These are phyloP conservation scores for Chaenogobius annularis DNA, from an alignment of 2,113 vertebrate genomes.

Conservation along the genomic window DNA sequence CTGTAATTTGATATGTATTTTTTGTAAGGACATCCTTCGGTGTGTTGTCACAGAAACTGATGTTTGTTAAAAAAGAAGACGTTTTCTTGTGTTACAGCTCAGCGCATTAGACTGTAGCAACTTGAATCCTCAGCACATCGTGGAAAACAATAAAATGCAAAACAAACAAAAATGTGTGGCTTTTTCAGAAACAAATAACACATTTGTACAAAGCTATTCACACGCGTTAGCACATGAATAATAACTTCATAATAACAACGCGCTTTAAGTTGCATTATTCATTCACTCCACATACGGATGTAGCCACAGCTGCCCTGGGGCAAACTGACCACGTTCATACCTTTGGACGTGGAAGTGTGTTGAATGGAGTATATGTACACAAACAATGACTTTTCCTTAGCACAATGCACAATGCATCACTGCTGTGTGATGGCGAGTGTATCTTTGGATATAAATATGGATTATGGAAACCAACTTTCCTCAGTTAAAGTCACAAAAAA, in stretches of 20 bases:
- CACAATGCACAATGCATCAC: neutral
- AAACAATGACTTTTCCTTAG: too few species aligned
- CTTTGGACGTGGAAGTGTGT: neutral
- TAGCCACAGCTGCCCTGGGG: too few species aligned
- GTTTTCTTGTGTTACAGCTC: slow-evolving; percentile 31
- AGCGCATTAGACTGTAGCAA: slow-evolving; percentile 61
- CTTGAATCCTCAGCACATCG: slow-evolving; percentile 13
- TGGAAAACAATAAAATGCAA: slow-evolving; percentile 58
- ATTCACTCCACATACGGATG: too few species aligned
- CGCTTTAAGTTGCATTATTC: too few species aligned
- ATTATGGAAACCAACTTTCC: too few species aligned
- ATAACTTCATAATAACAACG: too few species aligned
- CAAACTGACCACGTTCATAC: too few species aligned
- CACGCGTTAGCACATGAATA: too few species aligned
- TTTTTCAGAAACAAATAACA: neutral
- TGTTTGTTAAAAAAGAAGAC: slow-evolving; percentile 28
- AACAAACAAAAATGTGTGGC: neutral
- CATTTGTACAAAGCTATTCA: neutral
- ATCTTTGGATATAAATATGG: too few species aligned
- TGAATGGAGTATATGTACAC: neutral
- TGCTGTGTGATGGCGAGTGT: neutral
- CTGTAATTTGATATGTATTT: slow-evolving; percentile 58
- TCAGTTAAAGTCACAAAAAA: too few species aligned
- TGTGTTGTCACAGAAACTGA: neutral
- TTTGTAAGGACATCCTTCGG: slow-evolving; percentile 1